A percentile compares a stretch with the other conserved stretches of the same genome.
Conservation (phyloP, 1,140 invertebrate species). For the Triops cancriformis region DNA sequence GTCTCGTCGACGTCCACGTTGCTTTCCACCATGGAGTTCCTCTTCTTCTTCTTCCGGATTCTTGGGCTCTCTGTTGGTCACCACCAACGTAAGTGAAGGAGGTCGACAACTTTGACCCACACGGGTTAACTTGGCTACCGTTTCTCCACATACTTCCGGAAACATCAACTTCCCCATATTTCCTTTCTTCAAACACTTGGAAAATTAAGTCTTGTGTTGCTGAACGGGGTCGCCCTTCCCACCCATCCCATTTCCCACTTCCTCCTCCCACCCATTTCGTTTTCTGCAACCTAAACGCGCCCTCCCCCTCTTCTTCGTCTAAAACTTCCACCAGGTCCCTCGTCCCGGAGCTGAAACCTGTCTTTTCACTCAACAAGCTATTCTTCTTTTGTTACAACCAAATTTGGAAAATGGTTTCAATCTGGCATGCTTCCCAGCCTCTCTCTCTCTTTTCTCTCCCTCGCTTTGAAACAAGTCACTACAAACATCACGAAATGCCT, state of each 20-base stretch:
- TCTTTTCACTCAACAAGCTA: conserved; percentile 14
- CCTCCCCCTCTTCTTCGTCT: not conserved
- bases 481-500: not conserved
- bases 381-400: conserved; percentile 14
- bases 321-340: not conserved
- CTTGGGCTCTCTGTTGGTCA: not conserved
- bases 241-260: not conserved
- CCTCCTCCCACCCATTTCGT: not conserved
- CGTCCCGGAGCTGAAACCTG: not conserved
- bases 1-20: not conserved
- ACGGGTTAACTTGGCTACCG: not conserved
- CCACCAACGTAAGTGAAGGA: not conserved
- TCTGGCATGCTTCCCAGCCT: not conserved
- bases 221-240: not conserved
- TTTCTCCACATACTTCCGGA: not conserved
- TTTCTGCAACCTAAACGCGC: not conserved
- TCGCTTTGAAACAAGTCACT: not conserved
- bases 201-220: conserved; percentile 6
- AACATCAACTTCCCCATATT: not conserved
- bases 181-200: conserved; percentile 10
- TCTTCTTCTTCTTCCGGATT: not conserved
- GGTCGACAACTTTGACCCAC: not conserved
- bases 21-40: not conserved
- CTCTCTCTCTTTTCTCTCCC: not conserved
- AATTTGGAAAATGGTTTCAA: not conserved